These are phyloP conservation scores for Nomada flava DNA, from an alignment of 2,888 invertebrate genomes.

Conservation along the genomic window DNA sequence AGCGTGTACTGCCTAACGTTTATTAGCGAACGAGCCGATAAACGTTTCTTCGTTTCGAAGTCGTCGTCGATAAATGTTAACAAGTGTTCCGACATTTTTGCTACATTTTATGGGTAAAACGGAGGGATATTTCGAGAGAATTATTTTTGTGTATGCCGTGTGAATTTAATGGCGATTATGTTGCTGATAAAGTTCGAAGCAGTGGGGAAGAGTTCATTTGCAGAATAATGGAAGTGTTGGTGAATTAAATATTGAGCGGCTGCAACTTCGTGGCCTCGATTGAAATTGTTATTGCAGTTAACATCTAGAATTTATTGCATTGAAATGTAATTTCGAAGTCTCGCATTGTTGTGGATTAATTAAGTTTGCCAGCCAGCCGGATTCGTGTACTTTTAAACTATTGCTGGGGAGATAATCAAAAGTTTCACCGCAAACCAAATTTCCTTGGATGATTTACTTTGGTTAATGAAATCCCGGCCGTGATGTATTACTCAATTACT, in stretches of 20 bases:
- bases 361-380: neutral
- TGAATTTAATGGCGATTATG: no score
- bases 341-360: slow-evolving; percentile 12
- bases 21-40: slow-evolving; percentile 27
- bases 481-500: slow-evolving; percentile 66
- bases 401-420: slow-evolving; percentile 4
- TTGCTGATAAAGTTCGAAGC: no score
- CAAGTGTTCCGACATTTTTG: neutral
- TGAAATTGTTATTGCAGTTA: no score
- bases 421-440: slow-evolving; percentile 36
- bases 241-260: no score
- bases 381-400: neutral
- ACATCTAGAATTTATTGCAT: no score
- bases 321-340: neutral
- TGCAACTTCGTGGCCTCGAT: no score
- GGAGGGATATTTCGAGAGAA: no score
- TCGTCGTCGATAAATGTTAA: neutral
- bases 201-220: no score
- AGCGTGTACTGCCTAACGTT: slow-evolving; percentile 7
- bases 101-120: no score
- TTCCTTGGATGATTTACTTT: slow-evolving; percentile 47
- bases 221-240: no score
- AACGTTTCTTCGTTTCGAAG: neutral
- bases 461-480: slow-evolving; percentile 61
- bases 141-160: no score